Conservation (phyloP, 1,140 invertebrate species). For the Lepidurus arcticus region DNA sequence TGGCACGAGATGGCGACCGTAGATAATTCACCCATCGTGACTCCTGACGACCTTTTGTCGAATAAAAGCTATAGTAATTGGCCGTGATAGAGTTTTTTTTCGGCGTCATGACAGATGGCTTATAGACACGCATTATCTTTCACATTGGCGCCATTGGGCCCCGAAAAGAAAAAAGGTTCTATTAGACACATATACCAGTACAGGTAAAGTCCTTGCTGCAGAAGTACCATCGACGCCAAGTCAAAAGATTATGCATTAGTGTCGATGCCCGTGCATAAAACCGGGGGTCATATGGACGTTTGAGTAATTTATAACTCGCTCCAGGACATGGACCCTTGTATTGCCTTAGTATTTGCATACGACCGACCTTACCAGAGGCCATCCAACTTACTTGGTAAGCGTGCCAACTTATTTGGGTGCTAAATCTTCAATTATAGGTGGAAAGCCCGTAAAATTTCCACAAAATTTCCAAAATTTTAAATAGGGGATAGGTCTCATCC, state of each 20-base stretch:
- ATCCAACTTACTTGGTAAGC: neutral
- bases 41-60: constrained; percentile 2
- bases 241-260: neutral
- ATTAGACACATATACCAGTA: neutral
- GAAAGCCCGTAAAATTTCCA: too few species aligned
- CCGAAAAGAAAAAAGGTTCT: neutral
- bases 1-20: neutral
- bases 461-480: too few species aligned
- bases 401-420: too few species aligned
- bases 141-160: neutral
- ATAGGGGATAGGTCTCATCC: too few species aligned
- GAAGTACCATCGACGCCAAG: neutral
- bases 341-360: constrained; percentile 6
- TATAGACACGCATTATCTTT: constrained; percentile 14
- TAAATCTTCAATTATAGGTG: too few species aligned
- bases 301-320: neutral
- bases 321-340: neutral
- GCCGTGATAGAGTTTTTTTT: constrained; percentile 6
- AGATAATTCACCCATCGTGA: neutral
- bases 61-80: constrained; percentile 4
- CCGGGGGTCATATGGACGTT: neutral
- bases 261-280: neutral
- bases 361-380: neutral
- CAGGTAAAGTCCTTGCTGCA: neutral
- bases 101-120: neutral